Conservation (phyloP, 2,113 vertebrate genomes). For the Puma concolor region DNA sequence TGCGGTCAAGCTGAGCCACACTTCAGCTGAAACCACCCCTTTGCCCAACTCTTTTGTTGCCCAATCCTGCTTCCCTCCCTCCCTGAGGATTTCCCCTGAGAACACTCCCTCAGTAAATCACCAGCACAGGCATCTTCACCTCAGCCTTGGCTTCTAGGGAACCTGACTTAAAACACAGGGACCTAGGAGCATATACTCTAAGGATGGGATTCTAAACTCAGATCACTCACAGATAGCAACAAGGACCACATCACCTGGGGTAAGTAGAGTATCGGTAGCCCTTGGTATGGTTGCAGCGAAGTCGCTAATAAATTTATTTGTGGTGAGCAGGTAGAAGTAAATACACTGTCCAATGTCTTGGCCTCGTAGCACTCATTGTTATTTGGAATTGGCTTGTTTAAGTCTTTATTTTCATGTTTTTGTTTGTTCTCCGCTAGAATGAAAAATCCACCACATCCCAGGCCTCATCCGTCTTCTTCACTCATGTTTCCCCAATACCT, state of each 20-base stretch:
- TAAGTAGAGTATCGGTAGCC: not conserved
- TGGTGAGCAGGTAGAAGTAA: not conserved
- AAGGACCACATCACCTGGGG: not conserved
- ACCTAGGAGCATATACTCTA: not conserved
- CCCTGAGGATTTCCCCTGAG: not conserved
- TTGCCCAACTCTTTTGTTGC: not conserved
- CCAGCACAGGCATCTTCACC: not conserved
- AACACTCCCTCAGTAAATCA: not conserved
- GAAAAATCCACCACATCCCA: not conserved
- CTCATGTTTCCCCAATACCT: not conserved
- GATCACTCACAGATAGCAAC: too few species aligned
- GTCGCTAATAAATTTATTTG: not conserved
- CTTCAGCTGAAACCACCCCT: not conserved
- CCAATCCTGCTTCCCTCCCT: not conserved
- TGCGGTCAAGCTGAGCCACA: not conserved
- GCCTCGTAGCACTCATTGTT: not conserved
- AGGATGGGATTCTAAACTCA: not conserved
- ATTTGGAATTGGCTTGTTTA: not conserved
- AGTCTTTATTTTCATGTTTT: not conserved
- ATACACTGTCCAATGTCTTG: not conserved
- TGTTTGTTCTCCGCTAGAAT: not conserved
- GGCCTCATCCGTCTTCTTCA: not conserved
- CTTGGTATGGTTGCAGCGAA: not conserved
- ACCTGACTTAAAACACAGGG: not conserved
- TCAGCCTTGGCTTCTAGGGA: not conserved